A percentile compares a stretch with the other conserved stretches of the same genome.
phyloP scores from a whole-genome alignment of 2,888 invertebrate species.

The Aphidoletes aphidimyza region DNA sequence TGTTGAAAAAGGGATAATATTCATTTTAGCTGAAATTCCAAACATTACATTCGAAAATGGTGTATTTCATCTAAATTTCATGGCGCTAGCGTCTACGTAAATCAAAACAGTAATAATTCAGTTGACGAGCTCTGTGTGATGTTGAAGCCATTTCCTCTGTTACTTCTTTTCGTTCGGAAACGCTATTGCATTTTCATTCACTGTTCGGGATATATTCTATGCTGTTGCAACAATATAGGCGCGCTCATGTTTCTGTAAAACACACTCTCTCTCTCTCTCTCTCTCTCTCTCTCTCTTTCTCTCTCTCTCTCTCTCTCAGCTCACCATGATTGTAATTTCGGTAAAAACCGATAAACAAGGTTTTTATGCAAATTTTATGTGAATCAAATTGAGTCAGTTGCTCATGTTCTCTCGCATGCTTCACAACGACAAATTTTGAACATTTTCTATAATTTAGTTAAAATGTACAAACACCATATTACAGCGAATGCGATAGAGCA shows the following conservation, averaged over 20 bases:
- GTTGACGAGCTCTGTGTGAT: too few relatives aligned
- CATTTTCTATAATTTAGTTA: conserved; percentile 53
- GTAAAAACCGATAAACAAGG: conserved; percentile 1
- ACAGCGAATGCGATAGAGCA: too few relatives aligned
- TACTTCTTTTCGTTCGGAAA: not conserved
- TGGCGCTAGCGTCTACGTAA: not conserved
- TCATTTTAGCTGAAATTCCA: not conserved
- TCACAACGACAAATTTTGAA: not conserved
- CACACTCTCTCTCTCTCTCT: not conserved
- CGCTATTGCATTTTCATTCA: not conserved
- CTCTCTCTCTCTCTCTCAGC: not conserved
- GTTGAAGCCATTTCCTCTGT: not conserved
- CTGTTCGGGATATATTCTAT: not conserved
- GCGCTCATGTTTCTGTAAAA: not conserved
- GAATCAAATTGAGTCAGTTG: conserved; percentile 45
- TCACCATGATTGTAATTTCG: conserved; percentile 43
- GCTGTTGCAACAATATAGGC: not conserved
- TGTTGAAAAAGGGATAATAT: not conserved
- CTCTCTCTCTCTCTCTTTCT: not conserved
- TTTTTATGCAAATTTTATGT: conserved; percentile 48
- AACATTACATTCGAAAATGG: not conserved
- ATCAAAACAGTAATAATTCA: not conserved
- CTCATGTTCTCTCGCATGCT: not conserved
- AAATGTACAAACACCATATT: conserved; percentile 40
- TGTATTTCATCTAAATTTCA: not conserved